phyloP scores from a whole-genome alignment of 1,140 invertebrate species.

The Heterodera carotae region DNA sequence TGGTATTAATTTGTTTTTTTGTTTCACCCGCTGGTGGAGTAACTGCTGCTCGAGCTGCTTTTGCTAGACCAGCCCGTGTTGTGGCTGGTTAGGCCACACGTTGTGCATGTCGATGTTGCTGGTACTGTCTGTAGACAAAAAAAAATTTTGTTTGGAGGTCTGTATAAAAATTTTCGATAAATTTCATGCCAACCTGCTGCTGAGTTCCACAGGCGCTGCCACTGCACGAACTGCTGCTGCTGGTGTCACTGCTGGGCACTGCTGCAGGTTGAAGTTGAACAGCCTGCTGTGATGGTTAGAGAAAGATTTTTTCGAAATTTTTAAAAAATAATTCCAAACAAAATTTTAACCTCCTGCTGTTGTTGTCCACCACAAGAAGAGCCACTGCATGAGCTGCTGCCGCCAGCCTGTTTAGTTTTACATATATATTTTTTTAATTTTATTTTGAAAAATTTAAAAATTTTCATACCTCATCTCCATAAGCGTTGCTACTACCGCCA shows the following conservation, averaged over 20 bases:
- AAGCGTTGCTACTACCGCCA: too few species aligned
- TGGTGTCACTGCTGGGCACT: too few species aligned
- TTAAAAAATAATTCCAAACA: neutral
- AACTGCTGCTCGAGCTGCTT: constrained; percentile 31
- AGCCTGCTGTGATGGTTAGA: neutral
- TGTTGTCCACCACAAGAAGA: neutral
- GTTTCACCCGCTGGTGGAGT: neutral
- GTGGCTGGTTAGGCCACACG: neutral
- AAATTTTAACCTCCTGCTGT: neutral
- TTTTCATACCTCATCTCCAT: too few species aligned
- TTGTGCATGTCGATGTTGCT: neutral
- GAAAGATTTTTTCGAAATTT: neutral
- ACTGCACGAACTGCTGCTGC: neutral
- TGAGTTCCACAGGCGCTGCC: neutral
- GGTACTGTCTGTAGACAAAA: neutral
- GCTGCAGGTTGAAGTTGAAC: neutral
- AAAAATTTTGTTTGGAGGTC: neutral
- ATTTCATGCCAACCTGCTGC: neutral
- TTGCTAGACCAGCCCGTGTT: constrained; percentile 21
- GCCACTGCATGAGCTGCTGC: neutral
- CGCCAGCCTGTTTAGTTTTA: neutral
- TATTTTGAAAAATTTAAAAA: too few species aligned
- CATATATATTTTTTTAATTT: too few species aligned
- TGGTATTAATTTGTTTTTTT: too few species aligned
- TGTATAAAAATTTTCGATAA: neutral